phyloP scores from a whole-genome alignment of 1,140 invertebrate genomes.

The Saxidomus purpurata region DNA sequence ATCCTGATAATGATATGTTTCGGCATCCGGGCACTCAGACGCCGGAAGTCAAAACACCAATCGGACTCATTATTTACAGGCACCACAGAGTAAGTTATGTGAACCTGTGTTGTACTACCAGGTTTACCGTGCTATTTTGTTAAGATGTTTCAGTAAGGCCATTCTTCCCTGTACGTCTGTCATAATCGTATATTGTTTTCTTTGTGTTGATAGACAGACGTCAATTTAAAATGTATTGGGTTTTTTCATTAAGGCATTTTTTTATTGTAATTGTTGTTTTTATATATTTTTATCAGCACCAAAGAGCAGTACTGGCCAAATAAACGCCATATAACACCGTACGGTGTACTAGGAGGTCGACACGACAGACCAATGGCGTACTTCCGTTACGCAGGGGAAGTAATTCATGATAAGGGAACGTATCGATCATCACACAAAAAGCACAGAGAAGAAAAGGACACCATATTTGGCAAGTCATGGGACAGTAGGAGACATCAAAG shows the following conservation, averaged over 20 bases:
- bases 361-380: background rate
- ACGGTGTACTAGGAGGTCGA: background rate
- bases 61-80: background rate
- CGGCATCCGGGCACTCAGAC: background rate
- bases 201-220: too few species aligned
- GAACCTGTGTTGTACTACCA: too few species aligned
- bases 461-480: background rate
- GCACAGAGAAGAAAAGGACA: background rate
- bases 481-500: background rate
- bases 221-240: too few species aligned
- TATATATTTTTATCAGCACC: background rate
- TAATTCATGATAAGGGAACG: background rate
- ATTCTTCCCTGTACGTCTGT: too few species aligned
- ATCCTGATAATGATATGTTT: background rate
- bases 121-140: too few species aligned
- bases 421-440: too few species aligned
- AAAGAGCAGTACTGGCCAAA: background rate
- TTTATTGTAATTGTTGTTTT: too few species aligned
- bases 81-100: background rate
- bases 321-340: background rate
- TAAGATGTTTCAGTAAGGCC: too few species aligned
- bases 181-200: too few species aligned
- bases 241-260: too few species aligned
- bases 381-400: background rate
- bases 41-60: background rate